Base-by-base conservation (phyloP, 2,797 vertebrate species). In the Halcyon leucocephala region DNA sequence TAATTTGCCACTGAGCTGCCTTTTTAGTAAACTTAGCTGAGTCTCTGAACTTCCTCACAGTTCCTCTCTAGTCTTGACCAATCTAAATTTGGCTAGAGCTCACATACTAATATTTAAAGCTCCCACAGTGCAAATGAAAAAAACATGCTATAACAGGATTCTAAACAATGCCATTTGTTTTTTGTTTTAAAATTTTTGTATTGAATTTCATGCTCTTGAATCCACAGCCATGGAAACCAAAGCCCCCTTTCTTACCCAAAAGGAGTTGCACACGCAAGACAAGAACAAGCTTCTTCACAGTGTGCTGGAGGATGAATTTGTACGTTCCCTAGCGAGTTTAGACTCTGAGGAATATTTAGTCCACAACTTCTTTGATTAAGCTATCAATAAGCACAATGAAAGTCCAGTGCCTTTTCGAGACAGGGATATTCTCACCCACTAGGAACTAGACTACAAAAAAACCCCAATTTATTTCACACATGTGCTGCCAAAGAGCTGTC, bases 81-180 rank as follows among this genome's bases (percentile, higher is more conserved):
- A 74, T 33, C 52, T 90, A 94, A 93, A 87, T 93, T 64, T 95
- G 90, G 91, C 71, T 82, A 80, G 60, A 25, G 29, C 65, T 77
- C 39, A 46, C 83, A 94, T 17, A 86, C 37, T 89, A 95, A 91
- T 72, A 78, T 87, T 77, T 90, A 95, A 96, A 89, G 49, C 52
- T 94, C 93, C 80, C 0, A 0, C 90, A 82, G 80, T 57, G 49
- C 78, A 95, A 95, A 95, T 95, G 67, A 94, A 93, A 92, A 96
- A 95, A 93, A 73, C 37, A 84, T 94, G 95, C 90, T 91, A 92
- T 87, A 89, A 92, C 81, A 90, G 72, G 82, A 95, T 82, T 94
- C 90, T 82, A 95, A 95, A 82, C 92, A 90, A 93, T 93, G 71
- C 54, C 74, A 89, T 91, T 95, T 94, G 80, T 1, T 79, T 95